Evolutionary conservation across 2,113 vertebrate species (phyloP).

Genomic region (Sigmodon hispidus): DNA sequence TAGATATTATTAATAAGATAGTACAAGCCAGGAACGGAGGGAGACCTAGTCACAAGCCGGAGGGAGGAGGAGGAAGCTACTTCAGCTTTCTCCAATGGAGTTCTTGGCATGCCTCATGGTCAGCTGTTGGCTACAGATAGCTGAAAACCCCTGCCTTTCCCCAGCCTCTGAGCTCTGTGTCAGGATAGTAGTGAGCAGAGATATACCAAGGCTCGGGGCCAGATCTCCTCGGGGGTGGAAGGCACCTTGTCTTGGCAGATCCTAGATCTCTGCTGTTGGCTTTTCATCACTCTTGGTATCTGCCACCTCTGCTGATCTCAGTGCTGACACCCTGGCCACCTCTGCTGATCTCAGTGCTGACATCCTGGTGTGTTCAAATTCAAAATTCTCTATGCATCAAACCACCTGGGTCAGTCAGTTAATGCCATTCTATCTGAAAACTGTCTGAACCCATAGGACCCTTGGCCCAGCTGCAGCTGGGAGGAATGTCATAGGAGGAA

Average conservation of each 20-base stretch:
- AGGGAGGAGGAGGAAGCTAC: background rate
- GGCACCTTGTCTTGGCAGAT: background rate
- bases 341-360: background rate
- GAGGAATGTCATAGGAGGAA: background rate
- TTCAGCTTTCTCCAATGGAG: background rate
- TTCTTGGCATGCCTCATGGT: background rate
- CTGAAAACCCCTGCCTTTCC: background rate
- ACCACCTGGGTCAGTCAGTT: background rate
- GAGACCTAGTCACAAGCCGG: background rate
- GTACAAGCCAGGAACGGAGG: background rate
- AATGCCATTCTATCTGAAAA: constrained; percentile 3
- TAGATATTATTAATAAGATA: background rate
- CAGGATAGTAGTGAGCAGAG: background rate
- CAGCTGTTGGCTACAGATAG: background rate
- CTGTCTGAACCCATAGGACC: background rate
- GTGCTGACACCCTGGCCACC: background rate
- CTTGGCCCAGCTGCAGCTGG: background rate
- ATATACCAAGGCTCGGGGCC: background rate
- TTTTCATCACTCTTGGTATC: background rate
- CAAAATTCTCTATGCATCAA: background rate
- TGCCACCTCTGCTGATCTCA: background rate
- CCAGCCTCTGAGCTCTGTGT: background rate
- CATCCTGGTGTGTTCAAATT: background rate
- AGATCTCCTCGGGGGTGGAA: background rate
- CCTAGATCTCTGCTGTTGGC: background rate